phyloP scores from a whole-genome alignment of 2,888 invertebrate genomes.

The Agrotis clavis region DNA sequence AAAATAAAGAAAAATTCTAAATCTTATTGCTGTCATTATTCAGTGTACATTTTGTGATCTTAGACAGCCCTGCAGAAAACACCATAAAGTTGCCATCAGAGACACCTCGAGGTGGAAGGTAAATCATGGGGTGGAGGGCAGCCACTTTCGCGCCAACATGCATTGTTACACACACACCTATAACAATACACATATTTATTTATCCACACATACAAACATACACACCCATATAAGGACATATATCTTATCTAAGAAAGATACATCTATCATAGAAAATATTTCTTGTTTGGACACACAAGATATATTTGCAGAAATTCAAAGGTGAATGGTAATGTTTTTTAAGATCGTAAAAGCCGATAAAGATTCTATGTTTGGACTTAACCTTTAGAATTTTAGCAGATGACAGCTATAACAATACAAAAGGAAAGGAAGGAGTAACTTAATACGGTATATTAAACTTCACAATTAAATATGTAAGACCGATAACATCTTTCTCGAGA shows the following conservation, averaged over 20 bases:
- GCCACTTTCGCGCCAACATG: slow-evolving; percentile 67
- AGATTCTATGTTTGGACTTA: slow-evolving; percentile 14
- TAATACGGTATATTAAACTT: slow-evolving; percentile 32
- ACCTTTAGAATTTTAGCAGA: slow-evolving; percentile 18
- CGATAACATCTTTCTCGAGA: slow-evolving; percentile 47
- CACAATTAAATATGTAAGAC: slow-evolving; percentile 38
- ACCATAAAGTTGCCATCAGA: slow-evolving; percentile 67
- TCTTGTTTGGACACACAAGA: slow-evolving; percentile 16
- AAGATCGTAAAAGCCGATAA: slow-evolving; percentile 31
- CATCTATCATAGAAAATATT: slow-evolving; percentile 13
- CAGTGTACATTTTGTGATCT: neutral
- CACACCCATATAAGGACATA: slow-evolving; percentile 21
- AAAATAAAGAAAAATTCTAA: too few species aligned
- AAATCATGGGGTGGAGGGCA: slow-evolving; percentile 72
- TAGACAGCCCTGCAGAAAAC: slow-evolving; percentile 53
- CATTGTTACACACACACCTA: slow-evolving; percentile 59
- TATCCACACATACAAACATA: neutral
- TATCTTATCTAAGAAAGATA: slow-evolving; percentile 36
- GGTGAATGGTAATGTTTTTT: slow-evolving; percentile 10
- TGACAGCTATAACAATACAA: slow-evolving; percentile 24
- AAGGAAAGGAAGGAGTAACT: slow-evolving; percentile 30
- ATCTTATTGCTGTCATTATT: neutral
- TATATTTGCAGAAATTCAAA: neutral
- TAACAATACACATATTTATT: slow-evolving; percentile 8
- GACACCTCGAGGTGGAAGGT: slow-evolving; percentile 70